Evolutionary conservation across 2,888 invertebrate genomes (phyloP), one percentile per base, ranked within the genome.

Genomic region (Anoplius nigerrimus): DNA sequence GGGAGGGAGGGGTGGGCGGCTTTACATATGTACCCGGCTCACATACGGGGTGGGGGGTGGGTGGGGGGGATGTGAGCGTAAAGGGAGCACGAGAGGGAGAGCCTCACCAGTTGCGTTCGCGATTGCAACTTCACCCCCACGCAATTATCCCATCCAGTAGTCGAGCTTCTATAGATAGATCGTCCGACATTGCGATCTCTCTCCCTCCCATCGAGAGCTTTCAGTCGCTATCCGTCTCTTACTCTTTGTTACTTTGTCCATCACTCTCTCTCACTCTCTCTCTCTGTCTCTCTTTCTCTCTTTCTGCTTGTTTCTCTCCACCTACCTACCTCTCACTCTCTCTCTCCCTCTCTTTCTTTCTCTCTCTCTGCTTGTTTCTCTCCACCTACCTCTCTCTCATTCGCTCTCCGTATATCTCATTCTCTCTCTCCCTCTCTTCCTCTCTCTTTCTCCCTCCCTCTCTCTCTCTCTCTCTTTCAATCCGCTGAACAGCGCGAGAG

Each of bases 141-240:
- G 73, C 80, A 84, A 84, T 84, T 84, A 84, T 80, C 75, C 75
- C 74, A 65, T 76, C 74, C 76, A 77, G 76, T 80, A 77, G 75
- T 73, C 75, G 78, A 69, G 74, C 66, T 79, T 83, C 82, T 84
- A 84, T 84, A 82, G 69, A 81, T 84, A 83, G 84, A 83, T 69
- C 70, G 56, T 51, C 58, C 62, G 71, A 70, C 70, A 69, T 66
- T 62, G 22, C 66, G 60, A 62, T 71, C 46, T 70, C 34, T 64
- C 61, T 71, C 71, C 51, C 62, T 62, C 51, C 21, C 62, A 34
- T 34, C 45, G 64, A n/a, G 18, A 42, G 8, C 27, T 5, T 21
- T 56, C 42, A n/a, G 5, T 42, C 56, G n/a, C 21, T n/a, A 56
- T 43, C 15, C 24, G 27, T 72, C 34, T 69, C 20, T 64, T 60